Conservation (phyloP, 2,888 invertebrate species). For the Rhamphomyia laevipes region DNA sequence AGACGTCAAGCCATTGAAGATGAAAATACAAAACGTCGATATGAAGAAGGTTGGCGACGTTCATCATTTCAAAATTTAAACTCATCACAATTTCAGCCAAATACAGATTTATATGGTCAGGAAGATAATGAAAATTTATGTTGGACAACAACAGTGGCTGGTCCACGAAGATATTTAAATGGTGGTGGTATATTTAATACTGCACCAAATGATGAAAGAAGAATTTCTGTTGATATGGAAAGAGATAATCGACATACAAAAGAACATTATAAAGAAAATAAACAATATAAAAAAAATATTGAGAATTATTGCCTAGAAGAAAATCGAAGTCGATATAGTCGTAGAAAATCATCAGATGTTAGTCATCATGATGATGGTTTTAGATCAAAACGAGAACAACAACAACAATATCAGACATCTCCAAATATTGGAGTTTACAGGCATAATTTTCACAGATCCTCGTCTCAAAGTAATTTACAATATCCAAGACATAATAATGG, state of each 20-base stretch:
- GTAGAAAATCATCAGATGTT: constrained; percentile 36
- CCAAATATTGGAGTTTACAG: neutral
- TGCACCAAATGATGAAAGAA: neutral
- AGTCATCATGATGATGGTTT: constrained; percentile 31
- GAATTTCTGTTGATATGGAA: neutral
- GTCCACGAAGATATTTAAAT: neutral
- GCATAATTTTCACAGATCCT: constrained; percentile 30
- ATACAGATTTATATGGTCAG: constrained; percentile 55
- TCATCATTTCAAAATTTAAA: constrained; percentile 43
- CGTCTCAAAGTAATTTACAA: constrained; percentile 51
- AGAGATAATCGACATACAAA: constrained; percentile 1
- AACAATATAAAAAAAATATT: constrained; percentile 8
- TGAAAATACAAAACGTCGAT: constrained; percentile 46
- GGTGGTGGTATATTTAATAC: neutral
- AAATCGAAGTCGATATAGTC: constrained; percentile 3
- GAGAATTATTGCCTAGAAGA: neutral
- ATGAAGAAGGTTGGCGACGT: constrained; percentile 58
- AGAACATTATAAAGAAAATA: neutral
- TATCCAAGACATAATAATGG: constrained; percentile 25
- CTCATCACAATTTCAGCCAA: constrained; percentile 45
- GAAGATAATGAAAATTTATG: constrained; percentile 29
- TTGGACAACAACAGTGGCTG: neutral
- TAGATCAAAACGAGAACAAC: neutral
- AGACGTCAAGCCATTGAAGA: constrained; percentile 47
- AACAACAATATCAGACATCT: neutral